Conservation (phyloP, 2,888 invertebrate genomes). For the Caenorhabditis sp. region DNA sequence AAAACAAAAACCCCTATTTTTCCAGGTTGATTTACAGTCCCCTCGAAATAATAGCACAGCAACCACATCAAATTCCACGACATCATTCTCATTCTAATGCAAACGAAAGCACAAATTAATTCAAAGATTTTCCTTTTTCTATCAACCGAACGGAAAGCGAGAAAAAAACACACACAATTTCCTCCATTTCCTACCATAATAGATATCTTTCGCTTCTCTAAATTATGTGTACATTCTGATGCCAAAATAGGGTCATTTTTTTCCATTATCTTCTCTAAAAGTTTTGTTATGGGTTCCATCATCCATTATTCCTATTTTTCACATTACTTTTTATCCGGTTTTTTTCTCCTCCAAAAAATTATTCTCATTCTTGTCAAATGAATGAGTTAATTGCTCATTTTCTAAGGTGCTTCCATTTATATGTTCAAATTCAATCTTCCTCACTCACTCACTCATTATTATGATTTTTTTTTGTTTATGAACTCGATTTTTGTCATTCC, state of each 20-base stretch:
- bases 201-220: neutral
- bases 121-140: neutral
- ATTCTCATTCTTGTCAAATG: neutral
- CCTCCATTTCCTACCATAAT: neutral
- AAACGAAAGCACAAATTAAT: neutral
- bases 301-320: neutral
- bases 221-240: neutral
- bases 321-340: neutral
- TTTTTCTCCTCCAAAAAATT: neutral
- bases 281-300: neutral
- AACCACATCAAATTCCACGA: slow-evolving; percentile 38
- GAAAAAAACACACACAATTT: neutral
- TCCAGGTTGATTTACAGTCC: slow-evolving; percentile 37
- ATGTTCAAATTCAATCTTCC: neutral
- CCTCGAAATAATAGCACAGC: slow-evolving; percentile 37
- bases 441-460: neutral
- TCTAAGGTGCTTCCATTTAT: neutral
- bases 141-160: neutral
- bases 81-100: slow-evolving; percentile 37
- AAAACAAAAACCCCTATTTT: neutral
- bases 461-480: neutral
- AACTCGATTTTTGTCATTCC: neutral
- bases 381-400: neutral
- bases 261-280: neutral
- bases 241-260: neutral